Conservation (phyloP, 1,140 invertebrate genomes). For the Trichomalopsis sarcophagae region DNA sequence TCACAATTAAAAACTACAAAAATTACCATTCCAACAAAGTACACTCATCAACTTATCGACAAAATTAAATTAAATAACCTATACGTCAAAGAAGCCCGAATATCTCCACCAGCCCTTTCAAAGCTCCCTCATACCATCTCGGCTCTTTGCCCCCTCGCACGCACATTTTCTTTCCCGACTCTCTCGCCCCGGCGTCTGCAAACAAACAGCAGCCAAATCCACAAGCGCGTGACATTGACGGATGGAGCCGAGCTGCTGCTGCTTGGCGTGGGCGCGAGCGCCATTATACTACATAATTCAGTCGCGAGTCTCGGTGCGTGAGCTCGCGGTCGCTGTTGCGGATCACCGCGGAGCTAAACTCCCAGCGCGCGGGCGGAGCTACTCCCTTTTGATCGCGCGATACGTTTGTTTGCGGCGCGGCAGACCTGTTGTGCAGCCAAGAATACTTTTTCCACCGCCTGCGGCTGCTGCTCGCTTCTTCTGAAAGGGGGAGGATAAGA, state of each 20-base stretch:
- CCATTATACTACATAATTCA: constrained; percentile 71
- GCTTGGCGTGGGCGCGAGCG: not conserved
- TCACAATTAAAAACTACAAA: too few relatives aligned
- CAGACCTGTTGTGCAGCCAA: not conserved
- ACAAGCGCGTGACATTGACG: constrained; percentile 66
- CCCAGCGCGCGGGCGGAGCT: constrained; percentile 42
- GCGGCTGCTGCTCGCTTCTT: not conserved
- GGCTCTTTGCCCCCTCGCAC: too few relatives aligned
- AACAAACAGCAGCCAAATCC: constrained; percentile 3
- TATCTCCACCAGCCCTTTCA: too few relatives aligned
- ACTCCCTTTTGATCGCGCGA: constrained; percentile 61
- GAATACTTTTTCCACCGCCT: not conserved
- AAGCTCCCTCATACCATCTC: too few relatives aligned
- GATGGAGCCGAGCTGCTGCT: constrained; percentile 63
- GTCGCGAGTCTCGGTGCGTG: constrained; percentile 41
- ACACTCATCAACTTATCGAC: too few relatives aligned
- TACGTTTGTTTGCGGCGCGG: constrained; percentile 56
- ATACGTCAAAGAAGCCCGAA: too few relatives aligned
- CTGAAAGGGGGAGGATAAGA: not conserved
- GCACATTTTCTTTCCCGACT: not conserved
- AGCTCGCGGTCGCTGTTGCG: constrained; percentile 18
- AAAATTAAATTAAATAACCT: too few relatives aligned
- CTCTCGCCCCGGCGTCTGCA: not conserved
- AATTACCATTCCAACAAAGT: too few relatives aligned
- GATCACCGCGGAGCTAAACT: constrained; percentile 58